phyloP scores from a whole-genome alignment of 2,888 invertebrate species.

The Amiota mariae region DNA sequence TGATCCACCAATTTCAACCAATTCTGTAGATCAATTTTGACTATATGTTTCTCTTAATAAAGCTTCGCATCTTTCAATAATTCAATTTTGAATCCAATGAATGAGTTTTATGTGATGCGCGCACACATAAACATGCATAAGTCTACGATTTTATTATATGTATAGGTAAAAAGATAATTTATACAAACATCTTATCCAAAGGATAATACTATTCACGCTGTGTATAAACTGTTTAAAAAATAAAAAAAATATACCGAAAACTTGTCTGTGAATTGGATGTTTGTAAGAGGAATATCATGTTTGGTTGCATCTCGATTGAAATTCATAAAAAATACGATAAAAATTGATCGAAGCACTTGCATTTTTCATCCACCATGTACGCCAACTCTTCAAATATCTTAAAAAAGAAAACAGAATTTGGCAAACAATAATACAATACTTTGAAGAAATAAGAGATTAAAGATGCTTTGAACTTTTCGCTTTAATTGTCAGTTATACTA shows the following conservation, averaged over 20 bases:
- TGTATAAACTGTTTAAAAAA: not conserved
- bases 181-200: not conserved
- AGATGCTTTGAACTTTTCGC: not conserved
- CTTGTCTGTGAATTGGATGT: constrained; percentile 2
- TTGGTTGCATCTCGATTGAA: not conserved
- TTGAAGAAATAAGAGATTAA: not conserved
- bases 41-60: no score
- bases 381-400: not conserved
- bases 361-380: not conserved
- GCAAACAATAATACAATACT: not conserved
- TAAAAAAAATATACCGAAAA: not conserved
- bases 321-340: constrained; percentile 8
- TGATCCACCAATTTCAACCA: no score
- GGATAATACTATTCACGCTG: not conserved
- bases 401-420: not conserved
- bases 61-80: no score
- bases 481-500: not conserved
- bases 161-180: no score
- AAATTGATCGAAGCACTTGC: not conserved
- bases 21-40: no score
- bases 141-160: no score
- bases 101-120: no score
- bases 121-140: no score
- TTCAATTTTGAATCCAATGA: no score
- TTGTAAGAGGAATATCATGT: constrained; percentile 17